Conservation (phyloP, 2,888 invertebrate genomes). For the Temnothorax rugatulus region DNA sequence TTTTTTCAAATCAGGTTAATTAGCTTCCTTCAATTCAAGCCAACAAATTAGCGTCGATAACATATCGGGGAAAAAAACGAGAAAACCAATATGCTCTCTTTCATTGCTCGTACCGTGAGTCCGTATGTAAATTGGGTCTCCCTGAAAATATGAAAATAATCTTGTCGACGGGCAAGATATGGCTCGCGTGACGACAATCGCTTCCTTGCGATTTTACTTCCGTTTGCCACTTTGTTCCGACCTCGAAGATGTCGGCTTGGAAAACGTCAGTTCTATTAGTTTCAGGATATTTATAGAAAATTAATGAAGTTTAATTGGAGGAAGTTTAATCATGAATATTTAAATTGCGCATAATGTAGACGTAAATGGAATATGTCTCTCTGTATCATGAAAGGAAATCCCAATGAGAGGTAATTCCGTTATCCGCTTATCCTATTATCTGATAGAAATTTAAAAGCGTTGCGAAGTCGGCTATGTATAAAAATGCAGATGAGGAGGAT, state of each 20-base stretch:
- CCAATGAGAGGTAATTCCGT: neutral
- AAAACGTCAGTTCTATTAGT: conserved; percentile 33
- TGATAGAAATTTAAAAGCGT: conserved; percentile 12
- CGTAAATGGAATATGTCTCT: neutral
- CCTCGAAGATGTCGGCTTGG: conserved; percentile 57
- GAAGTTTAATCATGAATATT: conserved; percentile 18
- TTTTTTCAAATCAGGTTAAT: conserved; percentile 26
- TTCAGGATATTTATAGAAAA: conserved; percentile 14
- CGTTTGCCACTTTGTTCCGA: conserved; percentile 55
- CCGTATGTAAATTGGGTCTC: conserved; percentile 59
- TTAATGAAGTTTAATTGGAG: neutral
- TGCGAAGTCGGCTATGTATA: conserved; percentile 13
- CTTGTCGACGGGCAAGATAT: conserved; percentile 45
- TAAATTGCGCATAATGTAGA: neutral
- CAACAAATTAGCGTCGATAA: conserved; percentile 35
- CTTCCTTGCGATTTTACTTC: conserved; percentile 59
- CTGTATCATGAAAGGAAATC: neutral
- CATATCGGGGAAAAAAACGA: neutral
- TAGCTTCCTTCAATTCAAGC: conserved; percentile 19
- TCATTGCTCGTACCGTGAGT: conserved; percentile 49
- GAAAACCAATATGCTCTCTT: conserved; percentile 23
- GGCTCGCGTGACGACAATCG: conserved; percentile 88
- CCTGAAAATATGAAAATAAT: conserved; percentile 61
- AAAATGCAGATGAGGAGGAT: conserved; percentile 41
- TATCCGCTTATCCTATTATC: conserved; percentile 23